Evolutionary conservation across 2,888 invertebrate genomes (phyloP).

Genomic region (Congeria kusceri): DNA sequence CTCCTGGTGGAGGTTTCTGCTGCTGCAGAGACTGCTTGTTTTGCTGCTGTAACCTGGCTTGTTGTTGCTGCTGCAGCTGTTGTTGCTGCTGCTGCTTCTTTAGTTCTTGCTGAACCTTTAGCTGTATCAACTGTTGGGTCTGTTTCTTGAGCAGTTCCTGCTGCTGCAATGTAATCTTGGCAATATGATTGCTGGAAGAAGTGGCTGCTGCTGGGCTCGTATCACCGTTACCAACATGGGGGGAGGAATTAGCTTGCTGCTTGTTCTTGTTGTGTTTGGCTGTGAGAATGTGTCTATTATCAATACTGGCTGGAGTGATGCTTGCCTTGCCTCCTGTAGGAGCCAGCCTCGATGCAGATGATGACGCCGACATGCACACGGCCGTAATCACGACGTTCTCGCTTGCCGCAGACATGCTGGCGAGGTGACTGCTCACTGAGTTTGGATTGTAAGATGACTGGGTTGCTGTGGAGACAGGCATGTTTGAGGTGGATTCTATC

Average conservation of each 20-base stretch:
- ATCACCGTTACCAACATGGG: constrained; percentile 31
- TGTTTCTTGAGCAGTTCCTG: constrained; percentile 53
- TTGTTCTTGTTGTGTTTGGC: constrained; percentile 43
- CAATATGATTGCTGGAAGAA: constrained; percentile 28
- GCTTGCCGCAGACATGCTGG: constrained; percentile 1
- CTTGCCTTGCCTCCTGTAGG: constrained; percentile 43
- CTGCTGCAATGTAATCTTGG: constrained; percentile 48
- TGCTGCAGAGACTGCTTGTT: constrained; percentile 27
- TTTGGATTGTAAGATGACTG: constrained; percentile 17
- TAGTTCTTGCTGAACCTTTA: constrained; percentile 47
- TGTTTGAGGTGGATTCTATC: constrained; percentile 21
- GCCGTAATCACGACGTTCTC: constrained; percentile 1
- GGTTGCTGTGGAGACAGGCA: not conserved
- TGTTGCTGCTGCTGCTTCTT: constrained; percentile 57
- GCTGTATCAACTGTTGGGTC: constrained; percentile 53
- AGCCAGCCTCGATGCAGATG: constrained; percentile 21
- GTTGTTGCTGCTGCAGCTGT: constrained; percentile 42
- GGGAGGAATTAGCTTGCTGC: constrained; percentile 14
- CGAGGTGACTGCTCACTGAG: constrained; percentile 6
- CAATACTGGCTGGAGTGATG: constrained; percentile 33
- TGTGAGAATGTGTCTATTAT: constrained; percentile 55
- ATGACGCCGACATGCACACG: not conserved
- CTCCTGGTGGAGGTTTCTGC: constrained; percentile 17
- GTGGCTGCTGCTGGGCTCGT: not conserved
- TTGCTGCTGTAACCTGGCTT: constrained; percentile 26